Conservation (phyloP, 2,113 vertebrate genomes). For the Nesoenas mayeri region DNA sequence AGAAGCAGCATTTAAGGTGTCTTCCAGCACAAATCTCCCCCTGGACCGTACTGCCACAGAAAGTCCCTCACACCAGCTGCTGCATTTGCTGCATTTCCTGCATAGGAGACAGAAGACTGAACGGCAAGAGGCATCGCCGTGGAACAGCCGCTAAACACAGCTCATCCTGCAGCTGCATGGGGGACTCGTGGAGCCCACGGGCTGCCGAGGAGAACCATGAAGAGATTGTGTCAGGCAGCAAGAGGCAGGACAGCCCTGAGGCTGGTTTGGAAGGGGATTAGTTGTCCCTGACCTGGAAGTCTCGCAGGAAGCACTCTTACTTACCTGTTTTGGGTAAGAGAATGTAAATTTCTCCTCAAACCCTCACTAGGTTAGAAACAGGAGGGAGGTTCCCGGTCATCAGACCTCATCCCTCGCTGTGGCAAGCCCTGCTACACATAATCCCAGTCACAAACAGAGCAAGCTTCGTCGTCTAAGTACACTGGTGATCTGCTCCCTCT, state of each 20-base stretch:
- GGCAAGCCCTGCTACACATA: background rate
- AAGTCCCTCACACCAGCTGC: background rate
- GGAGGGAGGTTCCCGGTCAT: background rate
- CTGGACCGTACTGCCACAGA: background rate
- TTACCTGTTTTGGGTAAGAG: background rate
- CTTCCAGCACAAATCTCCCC: background rate
- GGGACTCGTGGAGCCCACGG: background rate
- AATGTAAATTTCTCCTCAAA: background rate
- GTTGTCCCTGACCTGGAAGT: background rate
- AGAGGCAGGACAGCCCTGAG: background rate
- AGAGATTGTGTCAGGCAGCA: background rate
- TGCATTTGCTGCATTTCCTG: background rate
- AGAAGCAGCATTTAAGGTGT: background rate
- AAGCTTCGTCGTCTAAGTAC: background rate
- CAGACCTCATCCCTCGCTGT: background rate
- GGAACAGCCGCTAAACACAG: background rate
- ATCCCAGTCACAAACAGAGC: background rate
- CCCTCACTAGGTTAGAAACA: background rate
- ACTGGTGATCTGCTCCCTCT: background rate
- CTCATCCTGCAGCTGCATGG: fast-evolving
- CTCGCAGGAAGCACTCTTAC: background rate
- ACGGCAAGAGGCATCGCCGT: fast-evolving
- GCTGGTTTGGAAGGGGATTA: background rate
- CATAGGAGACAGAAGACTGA: fast-evolving
- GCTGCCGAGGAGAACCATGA: background rate